Evolutionary conservation across 2,888 invertebrate species (phyloP), one percentile per base, ranked within the genome.

Genomic region (Pristionchus entomophagus): DNA sequence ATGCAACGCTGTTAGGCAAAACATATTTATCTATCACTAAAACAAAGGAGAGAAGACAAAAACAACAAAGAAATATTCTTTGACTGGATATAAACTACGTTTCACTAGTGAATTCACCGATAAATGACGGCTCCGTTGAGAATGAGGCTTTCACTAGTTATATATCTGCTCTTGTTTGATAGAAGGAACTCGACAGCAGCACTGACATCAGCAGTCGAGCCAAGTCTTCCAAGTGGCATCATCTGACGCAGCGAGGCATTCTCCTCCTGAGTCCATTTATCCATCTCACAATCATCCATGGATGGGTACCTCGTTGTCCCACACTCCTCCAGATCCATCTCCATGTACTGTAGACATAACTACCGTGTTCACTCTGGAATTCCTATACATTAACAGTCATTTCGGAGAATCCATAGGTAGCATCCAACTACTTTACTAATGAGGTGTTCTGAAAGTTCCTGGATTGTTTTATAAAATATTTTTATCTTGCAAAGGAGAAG

Each of bases 281-380:
- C n/a, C 17, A n/a, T n/a, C 19, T 41, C n/a, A 41, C 5, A 17
- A 56, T n/a, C 56, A 17, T n/a, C 17, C n/a, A 5, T 22, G 56
- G 14, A 8, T 5, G 56, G 22, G 5, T 56, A 19, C 65, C 32
- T 14, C 53, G 5, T 35, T 41, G n/a, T 83, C 83, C 83, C 83
- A 83, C 10, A 83, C 35, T 83, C 83, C 83, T 35, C 83, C 83
- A 2, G 83, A 83, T 38, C 83, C 83, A 83, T 83, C 83, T 26
- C 59, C 26, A n/a, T 62, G 83, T 29, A 83, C 83, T 45, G 83
- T 83, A n/a, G 83, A 83, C 41, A 62, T 59, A 14, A 83, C 38
- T 14, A 83, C 62, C 6, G 59, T 49, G 51, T 83, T 83, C 38
- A 83, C 83, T 29, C 83, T 59, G 32, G 12, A 41, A 62, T 32